phyloP scores from a whole-genome alignment of 23 tunicate genomes.

The Styela plicata region DNA sequence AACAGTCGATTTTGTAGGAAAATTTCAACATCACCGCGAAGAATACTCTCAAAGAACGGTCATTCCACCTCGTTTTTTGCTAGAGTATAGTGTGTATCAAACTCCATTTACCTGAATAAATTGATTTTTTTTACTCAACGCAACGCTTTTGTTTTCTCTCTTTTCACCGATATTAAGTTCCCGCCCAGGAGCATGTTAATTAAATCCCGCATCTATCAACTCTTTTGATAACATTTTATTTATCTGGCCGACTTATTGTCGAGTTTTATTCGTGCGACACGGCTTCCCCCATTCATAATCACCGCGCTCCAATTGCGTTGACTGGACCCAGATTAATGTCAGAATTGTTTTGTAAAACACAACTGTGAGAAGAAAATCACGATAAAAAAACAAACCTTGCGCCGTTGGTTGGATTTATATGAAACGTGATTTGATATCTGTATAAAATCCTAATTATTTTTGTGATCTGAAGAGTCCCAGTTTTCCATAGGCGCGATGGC shows the following conservation, averaged over 20 bases:
- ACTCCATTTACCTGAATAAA: too few relatives aligned
- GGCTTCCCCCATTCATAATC: background rate
- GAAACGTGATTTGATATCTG: background rate
- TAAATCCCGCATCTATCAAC: conserved; percentile 10
- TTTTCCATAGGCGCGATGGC: too few relatives aligned
- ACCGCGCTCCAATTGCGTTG: background rate
- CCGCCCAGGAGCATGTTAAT: conserved; percentile 19
- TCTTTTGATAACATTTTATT: background rate
- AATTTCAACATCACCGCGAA: too few relatives aligned
- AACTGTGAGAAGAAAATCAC: background rate
- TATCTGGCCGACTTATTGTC: background rate
- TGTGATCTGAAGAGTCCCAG: too few relatives aligned
- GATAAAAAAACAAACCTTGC: background rate
- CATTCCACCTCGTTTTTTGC: too few relatives aligned
- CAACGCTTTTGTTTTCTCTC: background rate
- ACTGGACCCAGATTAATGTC: background rate
- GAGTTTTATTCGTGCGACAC: background rate
- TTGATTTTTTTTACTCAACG: background rate
- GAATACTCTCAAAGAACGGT: too few relatives aligned
- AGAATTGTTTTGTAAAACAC: background rate
- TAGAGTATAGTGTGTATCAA: too few relatives aligned
- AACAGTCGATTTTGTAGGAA: too few relatives aligned
- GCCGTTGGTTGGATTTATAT: background rate
- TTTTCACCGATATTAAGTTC: conserved; percentile 15
- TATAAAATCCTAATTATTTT: background rate